Percentiles rank a stretch among this genome's conserved stretches.
These are phyloP conservation scores for Tiliqua scincoides DNA, from an alignment of 2,113 vertebrate species.

Conservation along the genomic window DNA sequence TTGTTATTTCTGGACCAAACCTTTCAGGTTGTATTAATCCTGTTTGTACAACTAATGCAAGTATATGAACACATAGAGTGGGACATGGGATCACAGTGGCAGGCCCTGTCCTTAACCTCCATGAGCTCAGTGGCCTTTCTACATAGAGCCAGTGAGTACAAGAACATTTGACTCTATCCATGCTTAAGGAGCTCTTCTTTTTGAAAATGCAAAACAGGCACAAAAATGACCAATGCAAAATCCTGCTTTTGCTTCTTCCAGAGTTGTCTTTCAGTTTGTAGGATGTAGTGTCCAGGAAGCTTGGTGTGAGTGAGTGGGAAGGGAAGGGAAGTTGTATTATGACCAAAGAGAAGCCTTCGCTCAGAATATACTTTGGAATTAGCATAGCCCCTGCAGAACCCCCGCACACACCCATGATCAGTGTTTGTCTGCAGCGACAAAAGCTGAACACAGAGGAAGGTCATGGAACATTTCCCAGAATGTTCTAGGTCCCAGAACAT, in stretches of 20 bases:
- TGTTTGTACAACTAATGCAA: not conserved
- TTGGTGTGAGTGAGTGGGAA: not conserved
- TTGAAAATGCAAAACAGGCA: not conserved
- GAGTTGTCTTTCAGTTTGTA: not conserved
- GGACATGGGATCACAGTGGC: not conserved
- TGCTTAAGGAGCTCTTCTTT: not conserved
- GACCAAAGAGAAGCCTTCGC: not conserved
- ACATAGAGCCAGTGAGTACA: not conserved
- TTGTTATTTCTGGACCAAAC: too few species aligned
- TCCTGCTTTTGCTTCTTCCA: not conserved
- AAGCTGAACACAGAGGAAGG: too few species aligned
- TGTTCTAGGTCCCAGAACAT: too few species aligned
- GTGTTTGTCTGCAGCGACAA: too few species aligned
- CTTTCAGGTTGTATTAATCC: not conserved
- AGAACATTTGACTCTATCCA: not conserved
- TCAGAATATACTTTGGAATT: not conserved
- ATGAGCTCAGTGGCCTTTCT: not conserved
- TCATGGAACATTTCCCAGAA: too few species aligned
- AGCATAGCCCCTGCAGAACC: too few species aligned
- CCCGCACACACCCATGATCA: too few species aligned
- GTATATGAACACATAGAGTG: not conserved
- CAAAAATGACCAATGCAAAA: not conserved
- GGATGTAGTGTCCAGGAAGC: not conserved
- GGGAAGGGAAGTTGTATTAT: not conserved
- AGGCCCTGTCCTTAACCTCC: not conserved